phyloP scores from a whole-genome alignment of 1,140 invertebrate species.

The Papilio polyxenes region DNA sequence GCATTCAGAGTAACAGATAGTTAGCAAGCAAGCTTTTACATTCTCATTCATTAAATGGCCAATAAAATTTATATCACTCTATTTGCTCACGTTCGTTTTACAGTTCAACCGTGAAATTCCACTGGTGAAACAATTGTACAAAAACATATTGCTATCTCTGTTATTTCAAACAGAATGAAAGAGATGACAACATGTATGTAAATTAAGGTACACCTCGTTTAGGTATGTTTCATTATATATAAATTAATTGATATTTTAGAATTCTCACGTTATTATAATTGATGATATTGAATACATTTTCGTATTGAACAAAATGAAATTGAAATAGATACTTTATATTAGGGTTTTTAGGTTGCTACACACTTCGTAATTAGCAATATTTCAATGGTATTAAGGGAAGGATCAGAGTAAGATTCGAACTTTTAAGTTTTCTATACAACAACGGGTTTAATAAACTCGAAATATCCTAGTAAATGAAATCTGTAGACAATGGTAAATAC shows the following conservation, averaged over 20 bases:
- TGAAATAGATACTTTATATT: not conserved
- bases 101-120: not conserved
- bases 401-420: not conserved
- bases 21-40: conserved; percentile 12
- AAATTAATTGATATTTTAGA: not conserved
- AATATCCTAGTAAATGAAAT: not conserved
- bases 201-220: no score
- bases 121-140: no score
- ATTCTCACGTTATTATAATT: not conserved
- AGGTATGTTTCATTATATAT: not conserved
- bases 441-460: not conserved
- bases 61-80: conserved; percentile 19
- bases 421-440: not conserved
- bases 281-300: not conserved
- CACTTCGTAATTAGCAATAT: not conserved
- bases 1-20: conserved; percentile 16
- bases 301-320: not conserved
- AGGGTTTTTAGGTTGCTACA: not conserved
- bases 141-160: no score
- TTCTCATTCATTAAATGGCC: conserved; percentile 14
- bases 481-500: not conserved
- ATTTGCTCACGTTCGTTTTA: not conserved
- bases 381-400: not conserved
- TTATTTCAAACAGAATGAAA: no score
- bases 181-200: no score